A percentile compares a stretch with the other conserved stretches of the same genome.
Evolutionary conservation across 2,888 invertebrate genomes (phyloP).

Genomic region (Drosophila pullipes): DNA sequence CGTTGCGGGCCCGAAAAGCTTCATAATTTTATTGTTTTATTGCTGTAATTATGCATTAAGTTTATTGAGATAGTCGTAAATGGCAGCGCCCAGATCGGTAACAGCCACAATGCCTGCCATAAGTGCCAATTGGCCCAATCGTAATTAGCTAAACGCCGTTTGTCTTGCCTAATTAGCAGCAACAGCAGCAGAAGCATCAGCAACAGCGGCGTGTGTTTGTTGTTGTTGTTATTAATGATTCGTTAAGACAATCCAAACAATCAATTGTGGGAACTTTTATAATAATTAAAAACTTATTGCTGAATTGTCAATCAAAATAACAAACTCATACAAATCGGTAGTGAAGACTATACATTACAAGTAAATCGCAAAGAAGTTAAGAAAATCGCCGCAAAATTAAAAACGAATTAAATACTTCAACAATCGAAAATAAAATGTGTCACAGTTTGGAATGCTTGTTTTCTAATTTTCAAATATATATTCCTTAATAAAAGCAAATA

Average conservation of each 20-base stretch:
- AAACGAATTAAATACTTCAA: not conserved
- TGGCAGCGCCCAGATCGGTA: slow-evolving; percentile 42
- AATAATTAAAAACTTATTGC: not conserved
- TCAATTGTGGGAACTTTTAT: not conserved
- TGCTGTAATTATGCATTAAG: slow-evolving; percentile 78
- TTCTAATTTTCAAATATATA: not conserved
- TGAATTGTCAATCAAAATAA: not conserved
- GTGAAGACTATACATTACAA: not conserved
- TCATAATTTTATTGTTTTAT: slow-evolving; percentile 79
- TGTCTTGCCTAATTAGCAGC: slow-evolving; percentile 55
- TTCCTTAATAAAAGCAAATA: not conserved
- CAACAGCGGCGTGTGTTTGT: slow-evolving; percentile 28
- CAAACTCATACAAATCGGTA: not conserved
- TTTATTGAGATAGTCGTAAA: slow-evolving; percentile 77
- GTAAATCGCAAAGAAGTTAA: not conserved
- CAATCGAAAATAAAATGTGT: too few species aligned
- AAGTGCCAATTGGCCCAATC: slow-evolving; percentile 55
- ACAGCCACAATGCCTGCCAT: slow-evolving; percentile 37
- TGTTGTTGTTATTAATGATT: slow-evolving; percentile 16
- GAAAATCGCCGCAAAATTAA: not conserved
- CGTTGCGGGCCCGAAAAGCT: slow-evolving; percentile 31
- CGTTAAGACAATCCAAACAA: slow-evolving; percentile 38
- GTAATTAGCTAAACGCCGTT: slow-evolving; percentile 65
- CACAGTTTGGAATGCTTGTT: not conserved
- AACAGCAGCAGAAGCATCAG: not conserved